These are phyloP conservation scores for Thecocarcelia acutangulata DNA, from an alignment of 2,888 invertebrate genomes.

Conservation along the genomic window DNA sequence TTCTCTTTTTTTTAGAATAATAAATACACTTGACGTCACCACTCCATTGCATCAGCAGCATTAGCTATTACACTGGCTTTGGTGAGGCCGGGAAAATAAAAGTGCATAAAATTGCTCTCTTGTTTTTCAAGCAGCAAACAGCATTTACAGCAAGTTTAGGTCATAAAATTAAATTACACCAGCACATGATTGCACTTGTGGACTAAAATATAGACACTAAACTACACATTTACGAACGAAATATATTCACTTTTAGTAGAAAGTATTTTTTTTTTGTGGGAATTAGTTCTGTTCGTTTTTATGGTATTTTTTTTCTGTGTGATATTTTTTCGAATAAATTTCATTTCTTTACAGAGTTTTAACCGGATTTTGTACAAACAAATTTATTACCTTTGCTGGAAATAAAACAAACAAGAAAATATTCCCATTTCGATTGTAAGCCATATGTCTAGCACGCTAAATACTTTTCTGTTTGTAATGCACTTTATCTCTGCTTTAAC, in stretches of 20 bases:
- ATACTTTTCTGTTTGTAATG: slow-evolving; percentile 30
- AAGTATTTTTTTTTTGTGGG: neutral
- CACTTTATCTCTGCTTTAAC: slow-evolving; percentile 25
- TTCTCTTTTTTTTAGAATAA: no score
- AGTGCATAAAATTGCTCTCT: slow-evolving; percentile 5
- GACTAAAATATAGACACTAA: neutral
- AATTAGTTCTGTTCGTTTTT: neutral
- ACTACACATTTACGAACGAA: no score
- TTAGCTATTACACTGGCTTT: slow-evolving; percentile 3
- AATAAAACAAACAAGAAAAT: neutral
- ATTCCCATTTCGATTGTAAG: slow-evolving; percentile 38
- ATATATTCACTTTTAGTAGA: neutral
- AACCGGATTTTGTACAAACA: slow-evolving; percentile 41
- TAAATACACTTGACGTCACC: slow-evolving; percentile 60
- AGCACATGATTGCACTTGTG: slow-evolving; percentile 53
- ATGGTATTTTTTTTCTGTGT: neutral
- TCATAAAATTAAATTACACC: slow-evolving; percentile 66
- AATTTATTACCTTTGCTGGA: slow-evolving; percentile 47
- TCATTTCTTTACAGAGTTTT: neutral
- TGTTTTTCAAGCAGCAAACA: slow-evolving; percentile 14
- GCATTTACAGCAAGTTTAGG: slow-evolving; percentile 31
- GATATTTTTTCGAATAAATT: slow-evolving; percentile 18
- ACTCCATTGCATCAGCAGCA: slow-evolving; percentile 42
- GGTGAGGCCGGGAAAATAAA: neutral
- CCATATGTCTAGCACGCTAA: slow-evolving; percentile 53